Evolutionary conservation across 2,888 invertebrate genomes (phyloP).

Genomic region (Deilephila porcellus): DNA sequence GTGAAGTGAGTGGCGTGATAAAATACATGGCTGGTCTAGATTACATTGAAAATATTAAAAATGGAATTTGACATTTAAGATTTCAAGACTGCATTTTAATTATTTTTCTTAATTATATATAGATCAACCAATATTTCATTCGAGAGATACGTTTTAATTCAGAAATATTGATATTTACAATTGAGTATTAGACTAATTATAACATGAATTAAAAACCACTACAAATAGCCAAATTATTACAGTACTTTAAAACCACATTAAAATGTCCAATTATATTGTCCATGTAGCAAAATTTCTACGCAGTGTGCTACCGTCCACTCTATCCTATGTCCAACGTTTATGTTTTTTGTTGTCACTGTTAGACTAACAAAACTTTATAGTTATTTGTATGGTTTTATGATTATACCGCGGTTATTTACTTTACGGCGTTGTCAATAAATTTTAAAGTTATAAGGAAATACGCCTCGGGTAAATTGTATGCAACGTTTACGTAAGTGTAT

Average conservation of each 20-base stretch:
- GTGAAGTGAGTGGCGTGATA: background rate
- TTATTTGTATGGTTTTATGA: constrained; percentile 17
- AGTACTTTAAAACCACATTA: background rate
- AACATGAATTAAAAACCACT: too few species aligned
- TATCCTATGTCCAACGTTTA: background rate
- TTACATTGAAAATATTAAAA: too few species aligned
- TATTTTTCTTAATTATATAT: too few species aligned
- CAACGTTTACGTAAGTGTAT: constrained; percentile 9
- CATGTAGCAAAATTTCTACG: background rate
- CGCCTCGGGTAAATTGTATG: constrained; percentile 8
- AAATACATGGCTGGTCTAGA: background rate
- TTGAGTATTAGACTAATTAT: too few species aligned
- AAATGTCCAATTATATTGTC: background rate
- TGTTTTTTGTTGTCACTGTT: constrained; percentile 17
- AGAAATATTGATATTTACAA: too few species aligned
- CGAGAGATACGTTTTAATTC: too few species aligned
- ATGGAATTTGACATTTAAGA: too few species aligned
- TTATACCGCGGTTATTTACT: constrained; percentile 14
- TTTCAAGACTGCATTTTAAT: too few species aligned
- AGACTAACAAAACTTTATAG: constrained; percentile 19
- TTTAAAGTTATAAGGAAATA: constrained; percentile 21
- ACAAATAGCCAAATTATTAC: background rate
- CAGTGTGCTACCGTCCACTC: background rate
- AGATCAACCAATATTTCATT: too few species aligned
- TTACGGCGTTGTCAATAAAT: constrained; percentile 13